phyloP scores from a whole-genome alignment of 2,797 vertebrate species.

The Sus cebifrons region DNA sequence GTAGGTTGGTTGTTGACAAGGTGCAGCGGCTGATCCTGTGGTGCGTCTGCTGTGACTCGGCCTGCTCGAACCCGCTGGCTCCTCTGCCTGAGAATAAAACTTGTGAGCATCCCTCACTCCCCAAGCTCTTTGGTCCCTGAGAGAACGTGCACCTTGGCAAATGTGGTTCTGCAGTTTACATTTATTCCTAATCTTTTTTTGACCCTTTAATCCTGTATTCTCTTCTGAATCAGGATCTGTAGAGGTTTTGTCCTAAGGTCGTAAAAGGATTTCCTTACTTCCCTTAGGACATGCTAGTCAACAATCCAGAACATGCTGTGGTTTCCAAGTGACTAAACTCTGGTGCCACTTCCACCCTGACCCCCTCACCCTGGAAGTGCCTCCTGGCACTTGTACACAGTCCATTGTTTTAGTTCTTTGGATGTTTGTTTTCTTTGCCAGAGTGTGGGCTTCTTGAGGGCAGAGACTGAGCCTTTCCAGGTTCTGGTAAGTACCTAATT shows the following conservation, averaged over 20 bases:
- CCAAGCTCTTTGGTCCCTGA: neutral
- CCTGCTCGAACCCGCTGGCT: neutral
- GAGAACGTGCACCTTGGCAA: neutral
- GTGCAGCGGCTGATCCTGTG: neutral
- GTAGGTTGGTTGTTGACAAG: neutral
- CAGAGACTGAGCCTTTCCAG: neutral
- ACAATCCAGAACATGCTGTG: neutral
- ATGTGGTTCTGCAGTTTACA: neutral
- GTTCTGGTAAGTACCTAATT: neutral
- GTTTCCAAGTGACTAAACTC: conserved; percentile 26
- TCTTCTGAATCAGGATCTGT: conserved; percentile 41
- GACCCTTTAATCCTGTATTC: neutral
- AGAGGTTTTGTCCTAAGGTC: conserved; percentile 49
- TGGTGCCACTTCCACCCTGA: neutral
- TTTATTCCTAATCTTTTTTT: neutral
- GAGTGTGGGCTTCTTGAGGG: neutral
- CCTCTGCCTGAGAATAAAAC: neutral
- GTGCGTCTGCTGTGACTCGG: neutral
- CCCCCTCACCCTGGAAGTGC: neutral
- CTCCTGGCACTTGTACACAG: neutral
- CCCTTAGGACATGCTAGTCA: neutral
- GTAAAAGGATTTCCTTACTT: neutral
- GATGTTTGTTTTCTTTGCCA: neutral
- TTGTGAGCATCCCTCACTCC: neutral
- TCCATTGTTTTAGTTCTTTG: neutral